Conservation (phyloP, 2,888 invertebrate species). For the Linyphia triangularis region DNA sequence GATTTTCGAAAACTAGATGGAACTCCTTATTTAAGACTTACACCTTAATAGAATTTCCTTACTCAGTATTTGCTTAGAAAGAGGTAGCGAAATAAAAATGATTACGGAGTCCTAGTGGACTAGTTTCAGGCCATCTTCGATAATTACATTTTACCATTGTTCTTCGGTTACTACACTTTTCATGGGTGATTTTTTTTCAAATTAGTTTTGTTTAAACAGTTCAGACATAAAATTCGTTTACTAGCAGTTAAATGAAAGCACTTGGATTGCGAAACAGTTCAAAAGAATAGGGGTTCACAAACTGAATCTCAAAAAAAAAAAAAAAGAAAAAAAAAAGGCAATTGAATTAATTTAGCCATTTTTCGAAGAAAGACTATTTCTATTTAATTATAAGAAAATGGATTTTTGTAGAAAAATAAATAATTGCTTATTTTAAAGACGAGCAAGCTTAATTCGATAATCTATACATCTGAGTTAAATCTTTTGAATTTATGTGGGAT, state of each 20-base stretch:
- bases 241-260: neutral
- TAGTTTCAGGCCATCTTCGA: neutral
- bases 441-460: no score
- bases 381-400: no score
- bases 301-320: no score
- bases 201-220: slow-evolving; percentile 11
- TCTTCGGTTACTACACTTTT: neutral
- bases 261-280: no score
- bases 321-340: no score
- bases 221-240: slow-evolving; percentile 16
- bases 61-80: neutral
- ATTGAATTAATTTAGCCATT: no score
- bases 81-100: slow-evolving; percentile 2
- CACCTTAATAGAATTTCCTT: neutral
- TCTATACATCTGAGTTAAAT: no score
- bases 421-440: no score
- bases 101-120: neutral
- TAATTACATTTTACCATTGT: slow-evolving; percentile 18
- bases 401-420: no score
- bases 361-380: no score
- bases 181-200: neutral
- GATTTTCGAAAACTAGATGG: neutral
- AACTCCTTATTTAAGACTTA: neutral
- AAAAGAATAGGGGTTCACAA: no score
- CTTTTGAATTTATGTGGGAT: no score